Evolutionary conservation across 2,113 vertebrate species (phyloP).

Genomic region (Struthio camelus): DNA sequence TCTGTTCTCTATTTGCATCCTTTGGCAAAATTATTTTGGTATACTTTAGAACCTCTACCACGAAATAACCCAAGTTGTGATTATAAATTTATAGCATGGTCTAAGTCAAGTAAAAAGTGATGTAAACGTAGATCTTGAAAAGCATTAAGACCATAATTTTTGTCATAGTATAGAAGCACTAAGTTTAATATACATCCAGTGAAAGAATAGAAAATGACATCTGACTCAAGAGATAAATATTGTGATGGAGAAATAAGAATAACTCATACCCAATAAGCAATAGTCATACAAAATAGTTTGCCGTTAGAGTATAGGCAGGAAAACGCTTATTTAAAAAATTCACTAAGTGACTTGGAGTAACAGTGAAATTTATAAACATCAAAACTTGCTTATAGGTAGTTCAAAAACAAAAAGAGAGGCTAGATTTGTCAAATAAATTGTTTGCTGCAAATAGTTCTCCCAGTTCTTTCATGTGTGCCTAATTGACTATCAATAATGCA

Average conservation of each 20-base stretch:
- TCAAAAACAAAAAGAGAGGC: conserved; percentile 13
- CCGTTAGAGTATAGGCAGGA: not conserved
- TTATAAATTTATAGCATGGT: not conserved
- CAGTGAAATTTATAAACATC: conserved; percentile 38
- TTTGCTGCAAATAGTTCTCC: conserved; percentile 57
- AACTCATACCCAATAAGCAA: not conserved
- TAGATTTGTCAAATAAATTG: conserved; percentile 65
- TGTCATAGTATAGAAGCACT: not conserved
- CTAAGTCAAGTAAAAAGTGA: not conserved
- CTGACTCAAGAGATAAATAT: not conserved
- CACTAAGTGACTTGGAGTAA: not conserved
- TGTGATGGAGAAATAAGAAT: not conserved
- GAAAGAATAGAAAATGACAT: not conserved
- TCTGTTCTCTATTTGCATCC: not conserved
- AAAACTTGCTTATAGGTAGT: conserved; percentile 28
- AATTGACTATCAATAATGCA: conserved; percentile 69
- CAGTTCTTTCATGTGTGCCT: conserved; percentile 42
- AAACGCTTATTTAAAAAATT: conserved; percentile 3
- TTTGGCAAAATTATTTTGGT: too few species aligned
- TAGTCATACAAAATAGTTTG: not conserved
- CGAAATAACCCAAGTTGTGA: not conserved
- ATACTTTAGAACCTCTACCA: not conserved
- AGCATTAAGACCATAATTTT: not conserved
- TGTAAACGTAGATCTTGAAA: not conserved
- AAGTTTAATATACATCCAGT: not conserved